Percentiles rank a stretch among this genome's conserved stretches.
phyloP scores from a whole-genome alignment of 2,888 invertebrate species.

The Thelaira solivaga region DNA sequence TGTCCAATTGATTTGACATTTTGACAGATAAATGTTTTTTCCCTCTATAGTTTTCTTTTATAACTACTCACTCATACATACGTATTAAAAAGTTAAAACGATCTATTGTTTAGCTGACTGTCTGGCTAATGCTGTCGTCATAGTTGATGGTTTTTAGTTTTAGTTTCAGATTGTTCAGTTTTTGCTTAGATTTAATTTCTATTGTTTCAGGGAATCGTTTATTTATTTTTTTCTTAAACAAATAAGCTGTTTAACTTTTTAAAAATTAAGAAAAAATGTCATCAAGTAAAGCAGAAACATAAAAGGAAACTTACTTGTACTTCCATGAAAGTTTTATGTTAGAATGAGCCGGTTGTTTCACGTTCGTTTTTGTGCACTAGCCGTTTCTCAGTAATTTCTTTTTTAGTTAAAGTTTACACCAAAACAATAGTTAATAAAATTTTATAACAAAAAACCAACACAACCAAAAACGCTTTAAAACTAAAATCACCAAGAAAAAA shows the following conservation, averaged over 20 bases:
- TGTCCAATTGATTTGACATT: conserved; percentile 67
- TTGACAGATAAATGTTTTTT: conserved; percentile 50
- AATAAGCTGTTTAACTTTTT: no score
- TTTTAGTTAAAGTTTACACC: no score
- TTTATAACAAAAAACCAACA: conserved; percentile 11
- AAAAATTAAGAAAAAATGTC: no score
- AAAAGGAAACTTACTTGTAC: no score
- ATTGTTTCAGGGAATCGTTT: conserved; percentile 40
- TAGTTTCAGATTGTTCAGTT: no score
- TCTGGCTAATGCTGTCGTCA: conserved; percentile 10
- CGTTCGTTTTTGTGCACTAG: conserved; percentile 23
- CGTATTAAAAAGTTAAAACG: conserved; percentile 17
- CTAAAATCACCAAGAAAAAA: neutral
- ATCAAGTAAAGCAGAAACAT: no score
- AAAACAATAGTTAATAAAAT: conserved; percentile 49
- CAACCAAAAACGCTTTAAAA: neutral
- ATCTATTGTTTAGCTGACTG: conserved; percentile 43
- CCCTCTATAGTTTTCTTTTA: neutral
- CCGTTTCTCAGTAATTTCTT: no score
- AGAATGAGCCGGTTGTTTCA: no score
- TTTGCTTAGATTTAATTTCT: conserved; percentile 38
- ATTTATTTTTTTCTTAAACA: no score
- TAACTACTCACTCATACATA: neutral
- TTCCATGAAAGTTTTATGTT: no score
- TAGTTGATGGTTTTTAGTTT: neutral